These are phyloP conservation scores for Lepidotrigona ventralis DNA, from an alignment of 1,140 invertebrate genomes.

Conservation along the genomic window DNA sequence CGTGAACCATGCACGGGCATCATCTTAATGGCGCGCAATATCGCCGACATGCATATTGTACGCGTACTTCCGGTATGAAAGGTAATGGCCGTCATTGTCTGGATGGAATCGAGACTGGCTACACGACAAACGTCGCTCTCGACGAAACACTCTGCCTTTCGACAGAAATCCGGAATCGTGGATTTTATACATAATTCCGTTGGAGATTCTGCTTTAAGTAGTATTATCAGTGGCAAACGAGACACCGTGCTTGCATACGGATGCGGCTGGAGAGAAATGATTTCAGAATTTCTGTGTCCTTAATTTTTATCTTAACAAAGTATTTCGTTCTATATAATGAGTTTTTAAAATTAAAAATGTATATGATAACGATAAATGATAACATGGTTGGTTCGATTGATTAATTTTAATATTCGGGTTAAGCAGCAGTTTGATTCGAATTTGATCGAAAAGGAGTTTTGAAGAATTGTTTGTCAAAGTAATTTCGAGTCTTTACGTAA, in stretches of 20 bases:
- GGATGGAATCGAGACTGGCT: background rate
- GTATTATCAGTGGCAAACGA: slow-evolving; percentile 6
- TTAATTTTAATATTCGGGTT: too few relatives aligned
- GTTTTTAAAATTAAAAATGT: background rate
- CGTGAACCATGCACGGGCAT: background rate
- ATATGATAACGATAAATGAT: too few relatives aligned
- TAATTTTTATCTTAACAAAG: background rate
- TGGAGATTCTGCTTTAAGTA: background rate
- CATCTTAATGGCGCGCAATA: slow-evolving; percentile 18
- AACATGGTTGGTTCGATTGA: too few relatives aligned
- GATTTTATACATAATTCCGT: background rate
- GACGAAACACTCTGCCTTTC: background rate
- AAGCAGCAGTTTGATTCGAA: too few relatives aligned
- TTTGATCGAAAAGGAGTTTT: too few relatives aligned
- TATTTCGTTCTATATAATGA: background rate
- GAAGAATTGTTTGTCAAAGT: too few relatives aligned
- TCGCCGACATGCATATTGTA: background rate
- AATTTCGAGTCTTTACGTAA: background rate
- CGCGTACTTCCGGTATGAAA: slow-evolving; percentile 15
- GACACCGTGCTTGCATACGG: background rate
- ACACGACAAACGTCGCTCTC: background rate
- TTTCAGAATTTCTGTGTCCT: background rate
- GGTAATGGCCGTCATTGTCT: slow-evolving; percentile 30
- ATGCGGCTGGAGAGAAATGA: background rate
- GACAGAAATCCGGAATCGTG: background rate